Base-by-base conservation (phyloP, 2,888 invertebrate genomes). In the Drosophila mettleri region DNA sequence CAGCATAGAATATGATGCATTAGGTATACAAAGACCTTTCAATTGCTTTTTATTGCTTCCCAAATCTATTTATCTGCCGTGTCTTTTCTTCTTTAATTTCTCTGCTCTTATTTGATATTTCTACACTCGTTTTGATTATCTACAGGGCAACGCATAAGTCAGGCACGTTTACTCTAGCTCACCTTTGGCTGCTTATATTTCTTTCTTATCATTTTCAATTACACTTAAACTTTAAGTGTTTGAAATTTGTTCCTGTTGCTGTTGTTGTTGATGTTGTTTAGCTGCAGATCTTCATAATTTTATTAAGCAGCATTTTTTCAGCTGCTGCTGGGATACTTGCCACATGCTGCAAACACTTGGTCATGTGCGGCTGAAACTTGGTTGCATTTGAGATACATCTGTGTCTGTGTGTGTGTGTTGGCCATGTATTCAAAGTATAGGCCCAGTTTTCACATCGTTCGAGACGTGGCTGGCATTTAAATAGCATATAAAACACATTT, bases 381-480 rank as follows among this genome's bases (percentile, higher is more conserved):
- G 27, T 34, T 49, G 34, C 49, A 49, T n/a, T n/a, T 22, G 16
- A 49, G 49, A 16, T 34, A n/a, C 39, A 36, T 14, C 31, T 33
- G 22, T 27, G 16, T 24, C 7, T 27, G 18, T 10, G 20, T 57
- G 43, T 34, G 27, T 41, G 51, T 46, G 22, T 16, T 14, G 33
- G 39, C 24, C 43, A 45, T 45, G 33, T 31, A 57, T 69, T 58
- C 34, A 46, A 59, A 53, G 49, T 61, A 57, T 68, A 79, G 78
- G 79, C 80, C 69, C 72, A 68, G 64, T 84, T 84, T 79, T 73
- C 83, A 81, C 75, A 79, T 79, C 80, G 54, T 83, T 78, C 54
- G 48, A 59, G 68, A 85, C 84, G 85, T 85, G 84, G 73, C 70
- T 69, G 64, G 81, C 81, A 85, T 85, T 74, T 62, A 72, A 85